A percentile compares a stretch with the other conserved stretches of the same genome.
These are phyloP conservation scores for Harpagoxenus sublaevis DNA, from an alignment of 2,888 invertebrate species.

Conservation along the genomic window DNA sequence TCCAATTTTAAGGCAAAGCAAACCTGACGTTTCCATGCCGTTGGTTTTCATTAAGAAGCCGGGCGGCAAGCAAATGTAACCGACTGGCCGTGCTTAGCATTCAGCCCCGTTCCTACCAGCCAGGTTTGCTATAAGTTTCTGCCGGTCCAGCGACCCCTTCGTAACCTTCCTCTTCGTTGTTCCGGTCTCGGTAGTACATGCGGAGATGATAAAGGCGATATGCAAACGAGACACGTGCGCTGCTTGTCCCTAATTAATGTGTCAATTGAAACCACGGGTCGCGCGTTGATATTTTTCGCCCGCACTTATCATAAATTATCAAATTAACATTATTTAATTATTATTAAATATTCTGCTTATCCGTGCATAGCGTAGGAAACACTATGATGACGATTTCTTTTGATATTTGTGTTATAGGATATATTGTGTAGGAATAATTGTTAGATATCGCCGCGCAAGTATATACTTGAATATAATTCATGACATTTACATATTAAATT, in stretches of 20 bases:
- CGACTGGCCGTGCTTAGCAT: slow-evolving; percentile 76
- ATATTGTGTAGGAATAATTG: background rate
- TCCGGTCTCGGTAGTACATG: slow-evolving; percentile 30
- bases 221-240: slow-evolving; percentile 45
- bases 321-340: slow-evolving; percentile 11
- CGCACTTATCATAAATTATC: slow-evolving; percentile 4
- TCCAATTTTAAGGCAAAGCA: slow-evolving; percentile 75
- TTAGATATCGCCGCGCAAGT: background rate
- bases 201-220: slow-evolving; percentile 50
- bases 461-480: background rate
- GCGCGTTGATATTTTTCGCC: slow-evolving; percentile 33
- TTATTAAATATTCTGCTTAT: background rate
- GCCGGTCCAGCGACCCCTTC: slow-evolving; percentile 65
- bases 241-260: slow-evolving; percentile 47
- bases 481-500: background rate
- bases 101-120: slow-evolving; percentile 63
- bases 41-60: slow-evolving; percentile 78
- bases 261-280: slow-evolving; percentile 36
- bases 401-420: too few species aligned
- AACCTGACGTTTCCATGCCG: slow-evolving; percentile 75
- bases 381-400: background rate
- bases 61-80: slow-evolving; percentile 74
- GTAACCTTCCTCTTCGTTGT: slow-evolving; percentile 53
- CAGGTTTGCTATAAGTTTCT: slow-evolving; percentile 63
- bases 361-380: background rate